phyloP scores from a whole-genome alignment of 2,113 vertebrate species.

The Eublepharis macularius region DNA sequence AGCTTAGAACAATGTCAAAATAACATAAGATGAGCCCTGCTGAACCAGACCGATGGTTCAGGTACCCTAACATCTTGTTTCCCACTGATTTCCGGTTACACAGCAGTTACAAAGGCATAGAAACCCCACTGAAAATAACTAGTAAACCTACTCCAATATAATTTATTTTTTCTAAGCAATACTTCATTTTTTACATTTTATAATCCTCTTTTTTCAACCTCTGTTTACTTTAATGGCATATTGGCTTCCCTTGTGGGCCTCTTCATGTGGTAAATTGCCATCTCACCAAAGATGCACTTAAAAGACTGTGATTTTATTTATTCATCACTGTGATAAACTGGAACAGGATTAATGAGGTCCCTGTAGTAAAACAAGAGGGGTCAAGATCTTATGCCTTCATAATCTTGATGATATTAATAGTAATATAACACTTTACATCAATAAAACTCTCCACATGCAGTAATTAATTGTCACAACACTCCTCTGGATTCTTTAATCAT shows the following conservation, averaged over 20 bases:
- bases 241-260: not conserved
- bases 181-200: not conserved
- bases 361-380: conserved; percentile 24
- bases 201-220: not conserved
- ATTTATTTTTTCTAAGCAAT: not conserved
- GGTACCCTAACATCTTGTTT: too few species aligned
- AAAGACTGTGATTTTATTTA: conserved; percentile 11
- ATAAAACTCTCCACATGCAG: conserved; percentile 29
- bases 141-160: not conserved
- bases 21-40: too few species aligned
- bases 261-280: conserved; percentile 5
- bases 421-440: not conserved
- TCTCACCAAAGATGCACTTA: conserved; percentile 6
- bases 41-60: too few species aligned
- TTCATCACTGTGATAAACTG: conserved; percentile 23
- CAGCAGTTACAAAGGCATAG: not conserved
- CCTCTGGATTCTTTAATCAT: conserved; percentile 23
- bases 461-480: conserved; percentile 27
- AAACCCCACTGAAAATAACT: not conserved
- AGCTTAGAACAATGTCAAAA: too few species aligned
- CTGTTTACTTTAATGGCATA: not conserved
- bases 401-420: conserved; percentile 28
- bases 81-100: not conserved
- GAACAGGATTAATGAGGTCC: conserved; percentile 29
- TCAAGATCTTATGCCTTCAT: conserved; percentile 20